Conservation (phyloP, 2,888 invertebrate species). For the Acanthosepion esculentum region DNA sequence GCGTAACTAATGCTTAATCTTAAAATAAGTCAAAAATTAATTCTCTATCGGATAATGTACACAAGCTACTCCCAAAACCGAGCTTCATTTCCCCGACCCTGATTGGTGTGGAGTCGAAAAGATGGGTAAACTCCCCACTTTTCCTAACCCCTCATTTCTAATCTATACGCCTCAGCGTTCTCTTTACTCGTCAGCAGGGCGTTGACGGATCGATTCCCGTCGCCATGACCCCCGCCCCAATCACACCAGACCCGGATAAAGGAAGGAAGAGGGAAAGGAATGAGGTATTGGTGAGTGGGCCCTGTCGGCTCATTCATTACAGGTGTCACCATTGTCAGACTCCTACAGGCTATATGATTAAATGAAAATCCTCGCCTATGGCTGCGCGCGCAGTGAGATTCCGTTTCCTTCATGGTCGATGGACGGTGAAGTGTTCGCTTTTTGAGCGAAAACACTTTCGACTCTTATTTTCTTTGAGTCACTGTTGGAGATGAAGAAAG, state of each 20-base stretch:
- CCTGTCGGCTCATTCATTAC: not conserved
- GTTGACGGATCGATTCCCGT: slow-evolving; percentile 21
- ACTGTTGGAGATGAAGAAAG: not conserved
- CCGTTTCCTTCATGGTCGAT: not conserved
- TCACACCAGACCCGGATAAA: not conserved
- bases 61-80: not conserved
- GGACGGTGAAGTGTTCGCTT: not conserved
- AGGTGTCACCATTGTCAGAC: not conserved
- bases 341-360: not conserved
- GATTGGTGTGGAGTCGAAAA: not conserved
- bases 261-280: not conserved
- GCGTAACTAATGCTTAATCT: too few relatives aligned
- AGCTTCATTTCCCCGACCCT: not conserved
- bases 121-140: not conserved
- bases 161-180: not conserved
- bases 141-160: not conserved
- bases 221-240: not conserved
- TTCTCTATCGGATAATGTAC: not conserved
- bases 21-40: not conserved
- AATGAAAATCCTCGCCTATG: not conserved
- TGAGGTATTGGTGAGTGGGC: not conserved
- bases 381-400: not conserved
- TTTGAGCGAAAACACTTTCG: not conserved
- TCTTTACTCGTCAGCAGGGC: not conserved
- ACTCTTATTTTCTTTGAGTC: not conserved